Evolutionary conservation across 2,797 vertebrate species (phyloP).

Genomic region (Rhynchotus rufescens): DNA sequence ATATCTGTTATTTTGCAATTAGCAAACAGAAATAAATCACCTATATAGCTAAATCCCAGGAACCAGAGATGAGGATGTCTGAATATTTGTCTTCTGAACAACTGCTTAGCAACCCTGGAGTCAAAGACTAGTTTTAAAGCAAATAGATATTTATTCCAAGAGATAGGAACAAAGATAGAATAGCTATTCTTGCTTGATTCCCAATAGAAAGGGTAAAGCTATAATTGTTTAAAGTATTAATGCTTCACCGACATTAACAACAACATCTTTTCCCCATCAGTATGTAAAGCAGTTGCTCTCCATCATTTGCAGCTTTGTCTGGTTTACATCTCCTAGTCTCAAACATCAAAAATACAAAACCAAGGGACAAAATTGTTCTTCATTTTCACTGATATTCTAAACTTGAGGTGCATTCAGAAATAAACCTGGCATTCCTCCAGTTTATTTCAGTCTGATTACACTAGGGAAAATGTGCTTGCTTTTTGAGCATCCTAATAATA

Average conservation of each 20-base stretch:
- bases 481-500: not conserved
- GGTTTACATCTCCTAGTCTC: not conserved
- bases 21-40: conserved; percentile 61
- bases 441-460: conserved; percentile 10
- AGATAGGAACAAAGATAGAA: conserved; percentile 33
- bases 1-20: conserved; percentile 62
- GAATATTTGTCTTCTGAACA: conserved; percentile 53
- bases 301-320: conserved; percentile 29
- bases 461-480: not conserved
- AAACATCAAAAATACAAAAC: not conserved
- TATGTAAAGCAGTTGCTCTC: not conserved
- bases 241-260: conserved; percentile 38
- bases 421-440: conserved; percentile 29
- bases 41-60: conserved; percentile 40
- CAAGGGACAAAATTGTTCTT: not conserved
- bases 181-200: conserved; percentile 13
- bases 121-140: conserved; percentile 39
- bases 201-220: conserved; percentile 28
- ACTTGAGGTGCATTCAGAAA: conserved; percentile 44
- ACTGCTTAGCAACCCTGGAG: conserved; percentile 1
- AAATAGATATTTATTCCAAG: conserved; percentile 38
- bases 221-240: conserved; percentile 35
- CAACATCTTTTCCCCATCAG: not conserved
- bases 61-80: conserved; percentile 10
- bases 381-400: not conserved